Conservation (phyloP, 2,888 invertebrate species). For the Archips crataeganus region DNA sequence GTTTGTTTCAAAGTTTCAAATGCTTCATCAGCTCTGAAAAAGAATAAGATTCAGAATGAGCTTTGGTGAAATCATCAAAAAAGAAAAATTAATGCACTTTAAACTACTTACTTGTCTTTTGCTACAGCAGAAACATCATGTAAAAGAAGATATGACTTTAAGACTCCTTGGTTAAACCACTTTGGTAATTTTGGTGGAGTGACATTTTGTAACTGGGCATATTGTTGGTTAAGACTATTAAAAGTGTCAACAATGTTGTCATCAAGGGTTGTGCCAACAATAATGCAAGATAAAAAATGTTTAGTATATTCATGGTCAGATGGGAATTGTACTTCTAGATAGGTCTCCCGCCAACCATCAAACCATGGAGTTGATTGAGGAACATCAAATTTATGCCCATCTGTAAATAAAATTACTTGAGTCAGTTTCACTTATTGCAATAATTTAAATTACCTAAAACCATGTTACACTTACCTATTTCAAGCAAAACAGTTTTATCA, state of each 20-base stretch:
- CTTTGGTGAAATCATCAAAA: background rate
- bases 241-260: conserved; percentile 93
- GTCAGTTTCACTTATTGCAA: background rate
- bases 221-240: conserved; percentile 91
- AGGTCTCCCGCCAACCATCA: conserved; percentile 97
- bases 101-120: conserved; percentile 88
- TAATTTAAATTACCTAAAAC: background rate
- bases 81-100: background rate
- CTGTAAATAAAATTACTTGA: conserved; percentile 62
- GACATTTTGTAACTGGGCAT: conserved; percentile 91
- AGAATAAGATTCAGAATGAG: conserved; percentile 11
- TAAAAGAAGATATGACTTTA: conserved; percentile 95
- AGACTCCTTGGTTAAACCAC: conserved; percentile 92
- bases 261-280: conserved; percentile 90
- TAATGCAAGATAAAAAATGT: conserved; percentile 93
- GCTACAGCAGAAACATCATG: conserved; percentile 93
- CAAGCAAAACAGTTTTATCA: conserved; percentile 83
- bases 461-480: conserved; percentile 76
- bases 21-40: conserved; percentile 91
- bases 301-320: conserved; percentile 98
- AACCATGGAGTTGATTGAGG: conserved; percentile 96
- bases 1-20: conserved; percentile 94
- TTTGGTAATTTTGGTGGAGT: conserved; percentile 92
- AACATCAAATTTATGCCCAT: conserved; percentile 87
- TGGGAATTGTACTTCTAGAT: conserved; percentile 94